Conservation (phyloP, 2,113 vertebrate species). For the Rallus limicola region DNA sequence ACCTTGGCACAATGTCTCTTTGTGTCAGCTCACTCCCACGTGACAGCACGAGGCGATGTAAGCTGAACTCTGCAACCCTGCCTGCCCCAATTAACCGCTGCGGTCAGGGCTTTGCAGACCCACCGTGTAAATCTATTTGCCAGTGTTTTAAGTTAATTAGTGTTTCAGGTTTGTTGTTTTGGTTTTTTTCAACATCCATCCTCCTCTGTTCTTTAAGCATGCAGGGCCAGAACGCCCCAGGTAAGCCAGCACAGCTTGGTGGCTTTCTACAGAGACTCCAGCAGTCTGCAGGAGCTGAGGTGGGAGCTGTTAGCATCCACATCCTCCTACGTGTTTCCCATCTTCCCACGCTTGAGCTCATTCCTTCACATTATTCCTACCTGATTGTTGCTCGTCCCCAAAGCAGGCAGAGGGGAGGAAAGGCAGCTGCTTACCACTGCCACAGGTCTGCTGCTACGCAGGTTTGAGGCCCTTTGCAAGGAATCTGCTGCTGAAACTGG, state of each 20-base stretch:
- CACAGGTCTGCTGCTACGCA: no score
- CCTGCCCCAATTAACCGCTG: background rate
- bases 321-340: background rate
- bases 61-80: background rate
- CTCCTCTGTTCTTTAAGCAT: background rate
- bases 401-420: background rate
- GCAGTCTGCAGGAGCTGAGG: background rate
- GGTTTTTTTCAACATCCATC: background rate
- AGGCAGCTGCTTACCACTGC: accelerated
- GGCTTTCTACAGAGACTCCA: background rate
- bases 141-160: background rate
- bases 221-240: background rate
- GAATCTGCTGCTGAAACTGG: background rate
- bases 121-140: background rate
- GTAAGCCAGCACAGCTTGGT: background rate
- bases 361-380: background rate
- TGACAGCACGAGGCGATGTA: background rate
- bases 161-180: background rate
- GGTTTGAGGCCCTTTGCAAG: no score
- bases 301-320: background rate
- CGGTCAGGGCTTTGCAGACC: background rate
- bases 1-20: background rate
- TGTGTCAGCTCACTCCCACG: background rate
- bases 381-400: background rate
- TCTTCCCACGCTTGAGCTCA: background rate